Conservation (phyloP, 35 echinoderm and acorn worm species). For the Amphiura filiformis region DNA sequence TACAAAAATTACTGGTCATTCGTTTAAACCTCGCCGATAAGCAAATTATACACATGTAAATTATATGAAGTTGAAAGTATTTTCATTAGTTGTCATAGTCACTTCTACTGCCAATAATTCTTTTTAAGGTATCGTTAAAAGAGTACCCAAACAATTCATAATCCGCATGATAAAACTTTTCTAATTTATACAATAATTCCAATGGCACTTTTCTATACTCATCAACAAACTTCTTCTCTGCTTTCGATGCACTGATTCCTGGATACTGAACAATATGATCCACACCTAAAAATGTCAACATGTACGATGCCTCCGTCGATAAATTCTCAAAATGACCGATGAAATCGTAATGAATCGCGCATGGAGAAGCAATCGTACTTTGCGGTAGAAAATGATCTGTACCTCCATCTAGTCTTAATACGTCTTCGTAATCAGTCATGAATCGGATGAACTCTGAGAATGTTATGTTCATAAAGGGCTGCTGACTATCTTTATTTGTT, state of each 20-base stretch:
- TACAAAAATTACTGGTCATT: too few relatives aligned
- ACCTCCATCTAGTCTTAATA: slow-evolving; percentile 8
- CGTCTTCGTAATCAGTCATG: slow-evolving; percentile 33
- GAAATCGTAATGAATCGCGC: too few relatives aligned
- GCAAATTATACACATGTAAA: too few relatives aligned
- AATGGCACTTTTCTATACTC: slow-evolving; percentile 44
- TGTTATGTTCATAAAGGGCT: slow-evolving; percentile 34
- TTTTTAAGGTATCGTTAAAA: too few relatives aligned
- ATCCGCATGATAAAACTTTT: slow-evolving; percentile 33
- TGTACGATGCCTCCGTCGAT: slow-evolving; percentile 53
- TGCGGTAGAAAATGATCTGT: slow-evolving; percentile 74
- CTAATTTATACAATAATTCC: slow-evolving; percentile 27
- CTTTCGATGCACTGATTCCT: slow-evolving; percentile 32
- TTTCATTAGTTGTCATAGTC: too few relatives aligned
- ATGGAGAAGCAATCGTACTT: slow-evolving; percentile 41
- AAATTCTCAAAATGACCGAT: too few relatives aligned
- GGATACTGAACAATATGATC: slow-evolving; percentile 37
- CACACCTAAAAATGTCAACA: slow-evolving; percentile 44
- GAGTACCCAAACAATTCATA: too few relatives aligned
- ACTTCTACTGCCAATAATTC: too few relatives aligned
- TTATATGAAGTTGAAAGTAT: too few relatives aligned
- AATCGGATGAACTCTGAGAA: slow-evolving; percentile 64
- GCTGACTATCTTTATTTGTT: background rate
- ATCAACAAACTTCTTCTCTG: background rate
- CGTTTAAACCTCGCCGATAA: too few relatives aligned